Percentiles rank a stretch among this genome's conserved stretches.
Evolutionary conservation across 2,888 invertebrate genomes (phyloP).

Genomic region (Erebia palarica): DNA sequence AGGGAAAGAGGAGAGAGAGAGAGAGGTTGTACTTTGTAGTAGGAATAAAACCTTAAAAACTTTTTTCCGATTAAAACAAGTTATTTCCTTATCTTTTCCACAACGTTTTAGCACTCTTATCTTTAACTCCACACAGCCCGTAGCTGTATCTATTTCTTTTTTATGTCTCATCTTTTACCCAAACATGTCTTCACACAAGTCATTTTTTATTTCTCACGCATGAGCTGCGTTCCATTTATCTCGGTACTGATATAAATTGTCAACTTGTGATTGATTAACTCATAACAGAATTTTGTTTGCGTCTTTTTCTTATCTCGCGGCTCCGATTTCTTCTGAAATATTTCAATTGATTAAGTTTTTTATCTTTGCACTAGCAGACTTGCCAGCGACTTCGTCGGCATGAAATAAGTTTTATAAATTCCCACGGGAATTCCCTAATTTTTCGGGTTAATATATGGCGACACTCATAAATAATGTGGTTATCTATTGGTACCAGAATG

Average conservation of each 20-base stretch:
- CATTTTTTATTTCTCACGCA: slow-evolving; percentile 25
- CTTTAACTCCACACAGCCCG: not conserved
- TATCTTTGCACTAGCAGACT: too few species aligned
- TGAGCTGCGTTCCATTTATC: slow-evolving; percentile 17
- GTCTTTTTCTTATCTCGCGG: slow-evolving; percentile 11
- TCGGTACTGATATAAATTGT: slow-evolving; percentile 22
- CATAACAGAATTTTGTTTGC: slow-evolving; percentile 11
- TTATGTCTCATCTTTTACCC: slow-evolving; percentile 1
- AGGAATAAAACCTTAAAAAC: too few species aligned
- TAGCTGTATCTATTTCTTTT: not conserved
- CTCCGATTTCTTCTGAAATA: slow-evolving; percentile 5
- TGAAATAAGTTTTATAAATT: too few species aligned
- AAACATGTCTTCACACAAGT: slow-evolving; percentile 2
- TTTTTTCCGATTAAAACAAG: slow-evolving; percentile 2
- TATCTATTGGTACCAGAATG: too few species aligned
- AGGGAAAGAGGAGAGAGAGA: too few species aligned
- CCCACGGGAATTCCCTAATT: too few species aligned
- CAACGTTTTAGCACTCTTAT: slow-evolving; percentile 11
- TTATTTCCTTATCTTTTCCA: not conserved
- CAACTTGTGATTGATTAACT: slow-evolving; percentile 24
- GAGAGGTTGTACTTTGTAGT: too few species aligned
- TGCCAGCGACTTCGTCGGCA: too few species aligned
- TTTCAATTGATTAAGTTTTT: slow-evolving; percentile 10
- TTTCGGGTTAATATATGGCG: too few species aligned
- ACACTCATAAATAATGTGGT: too few species aligned